Evolutionary conservation across 2,113 vertebrate species (phyloP), one percentile per base, ranked within the genome.

Genomic region (Illadopsis cleaveri): DNA sequence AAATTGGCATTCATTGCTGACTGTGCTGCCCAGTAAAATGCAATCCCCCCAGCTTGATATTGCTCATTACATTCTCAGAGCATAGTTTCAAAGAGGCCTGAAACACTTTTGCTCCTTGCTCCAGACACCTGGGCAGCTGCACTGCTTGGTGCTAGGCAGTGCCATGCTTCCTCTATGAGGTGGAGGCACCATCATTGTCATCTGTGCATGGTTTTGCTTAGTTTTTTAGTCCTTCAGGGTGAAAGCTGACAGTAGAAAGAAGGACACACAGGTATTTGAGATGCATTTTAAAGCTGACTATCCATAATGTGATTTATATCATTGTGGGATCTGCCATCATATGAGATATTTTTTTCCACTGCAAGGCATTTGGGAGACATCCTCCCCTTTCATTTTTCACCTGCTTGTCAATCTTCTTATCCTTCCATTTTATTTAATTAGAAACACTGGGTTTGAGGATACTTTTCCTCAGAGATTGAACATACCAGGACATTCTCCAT

Each of bases 141-240:
- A 2, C 7, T 70, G 8, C n/a, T 83, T 58, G 42, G 58, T 40
- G 40, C 25, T 42, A 40, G 25, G 54, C 37, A 68, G 60, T 21
- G 58, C 17, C 37, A 11, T 0, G 0, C 40, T 82, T 82, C 24
- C 23, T 56, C 25, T 1, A 0, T 44, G 56, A 65, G 71, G 25
- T 53, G 30, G 18, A 53, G 18, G 20, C 10, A 23, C 18, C 28
- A 65, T 53, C 0, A 0, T 37, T 73, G 50, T 31, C 35, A 61
- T 38, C 58, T 58, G 10, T 27, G 27, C 27, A 10, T 33, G 27
- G 30, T 24, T 90, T 64, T 80, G 35, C 30, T 40, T 73, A 73
- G 19, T 14, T 80, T 80, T 48, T 77, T 47, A 57, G 38, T 35
- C 22, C 22, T 76, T 78, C 23, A 45, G 57, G 37, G 23, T 45